Evolutionary conservation across 2,797 vertebrate genomes (phyloP).

Genomic region (Chelon auratus): DNA sequence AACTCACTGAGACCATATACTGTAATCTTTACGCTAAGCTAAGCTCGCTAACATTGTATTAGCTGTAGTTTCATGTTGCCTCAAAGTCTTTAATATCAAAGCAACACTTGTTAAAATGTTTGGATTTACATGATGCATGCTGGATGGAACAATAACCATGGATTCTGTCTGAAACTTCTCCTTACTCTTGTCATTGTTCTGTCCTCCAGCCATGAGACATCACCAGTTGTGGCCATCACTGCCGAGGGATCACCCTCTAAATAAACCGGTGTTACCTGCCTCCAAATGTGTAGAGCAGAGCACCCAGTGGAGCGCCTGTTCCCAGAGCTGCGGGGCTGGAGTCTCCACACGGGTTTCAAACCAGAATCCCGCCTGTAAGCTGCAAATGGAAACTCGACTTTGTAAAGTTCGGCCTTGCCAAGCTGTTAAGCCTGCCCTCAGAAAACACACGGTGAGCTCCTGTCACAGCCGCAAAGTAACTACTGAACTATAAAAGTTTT

Average conservation of each 20-base stretch:
- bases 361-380: constrained; percentile 88
- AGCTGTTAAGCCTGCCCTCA: not conserved
- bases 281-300: constrained; percentile 82
- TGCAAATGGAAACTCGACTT: constrained; percentile 89
- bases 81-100: no score
- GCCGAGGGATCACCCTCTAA: constrained; percentile 36
- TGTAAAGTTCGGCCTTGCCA: constrained; percentile 88
- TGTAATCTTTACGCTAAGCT: no score
- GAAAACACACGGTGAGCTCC: constrained; percentile 69
- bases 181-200: constrained; percentile 4
- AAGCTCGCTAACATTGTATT: no score
- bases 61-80: no score
- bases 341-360: constrained; percentile 91
- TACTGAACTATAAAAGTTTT: no score
- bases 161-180: not conserved
- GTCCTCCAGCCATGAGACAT: constrained; percentile 68
- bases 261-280: constrained; percentile 20
- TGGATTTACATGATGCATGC: not conserved
- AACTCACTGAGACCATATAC: no score
- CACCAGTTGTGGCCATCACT: constrained; percentile 55
- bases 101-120: no score
- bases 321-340: constrained; percentile 90
- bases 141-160: not conserved
- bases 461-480: no score
- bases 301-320: constrained; percentile 93